Evolutionary conservation across 2,113 vertebrate species (phyloP), one percentile per base, ranked within the genome.

Genomic region (Aramus guarauna): DNA sequence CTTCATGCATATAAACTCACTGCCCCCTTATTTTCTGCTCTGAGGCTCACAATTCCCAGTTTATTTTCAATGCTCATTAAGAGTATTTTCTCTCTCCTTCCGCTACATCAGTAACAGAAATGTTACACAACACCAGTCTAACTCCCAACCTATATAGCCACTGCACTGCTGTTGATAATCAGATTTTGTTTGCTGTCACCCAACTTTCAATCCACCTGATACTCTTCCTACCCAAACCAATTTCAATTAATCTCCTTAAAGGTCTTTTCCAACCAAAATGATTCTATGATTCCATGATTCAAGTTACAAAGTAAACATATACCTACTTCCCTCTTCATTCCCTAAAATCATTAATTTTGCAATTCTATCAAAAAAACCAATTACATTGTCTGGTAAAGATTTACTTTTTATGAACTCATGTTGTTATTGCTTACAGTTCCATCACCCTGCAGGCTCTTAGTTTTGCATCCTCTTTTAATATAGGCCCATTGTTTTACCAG

Each of bases 61-160:
- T 91, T 87, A 78, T 87, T 86, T 97, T 89, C 87, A 91, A 94
- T 81, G 73, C 55, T 80, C 76, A 69, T 91, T 89, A 92, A 79
- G 36, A 83, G 53, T 66, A 73, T 89, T 88, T 80, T 86, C 58
- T 58, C 50, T 84, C 64, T 77, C 55, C 16, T 79, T 84, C 77
- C 87, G 53, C 71, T 64, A 32, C 30, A 72, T 59, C 17, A 74
- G 77, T 87, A 96, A 90, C 52, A 81, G 72, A 85, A 82, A 93
- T 68, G 78, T 85, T 91, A 84, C 56, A 77, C 52, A 84, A 24
- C 39, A 30, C 48, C 36, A 86, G 23, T 24, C 60, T 43, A 73
- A 80, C 48, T 82, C 60, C 32, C 69, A 90, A 19, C 47, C 75
- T 85, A 81, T 30, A 34, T 55, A 90, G 58, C 48, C n/a, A 78